Base-by-base conservation (phyloP, 2,113 vertebrate genomes). In the Rutilus rutilus region DNA sequence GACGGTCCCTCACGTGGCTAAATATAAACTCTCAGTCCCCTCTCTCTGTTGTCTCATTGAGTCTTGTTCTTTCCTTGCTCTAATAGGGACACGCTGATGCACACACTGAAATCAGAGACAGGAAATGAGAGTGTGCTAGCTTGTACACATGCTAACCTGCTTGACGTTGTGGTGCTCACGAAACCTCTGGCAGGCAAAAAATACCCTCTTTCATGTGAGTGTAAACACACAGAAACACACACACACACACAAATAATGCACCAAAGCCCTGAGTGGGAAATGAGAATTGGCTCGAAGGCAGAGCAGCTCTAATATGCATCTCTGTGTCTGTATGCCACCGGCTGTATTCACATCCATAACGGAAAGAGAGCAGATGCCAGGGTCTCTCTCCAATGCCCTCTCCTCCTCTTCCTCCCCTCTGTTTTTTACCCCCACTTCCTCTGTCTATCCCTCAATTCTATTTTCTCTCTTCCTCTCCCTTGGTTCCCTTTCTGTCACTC, bases 261-360 rank as follows among this genome's bases (percentile, higher is more conserved):
- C 54, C 47, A 57, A 86, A 78, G 67, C 27, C 65, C 77, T 1
- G 6, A 52, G 83, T 79, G 69, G 82, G 85, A 91, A 79, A 88
- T 86, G 83, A 88, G 84, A 88, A 74, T 76, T 64, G 59, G 79
- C 83, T 91, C 90, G 60, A 65, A 42, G 74, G 83, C 76, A 87
- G 83, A 86, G 59, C 83, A 90, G 82, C 89, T 89, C 85, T 83
- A 50, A 67, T 81, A 59, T 69, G 78, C 75, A 47, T 80, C 83
- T 76, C 65, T 83, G 84, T 42, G 73, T 91, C 88, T 90, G 82
- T 23, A 42, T 89, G 90, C 90, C 89, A 92, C 89, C 87, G 90
- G 90, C 90, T 93, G 89, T 86, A 90, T 89, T 89, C 87, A 92
- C 90, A 91, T 90, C 88, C 87, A 89, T 90, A 91, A 86, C 25